A percentile compares a stretch with the other conserved stretches of the same genome.
Conservation (phyloP, 2,113 vertebrate species). For the Psephotus haematonotus region DNA sequence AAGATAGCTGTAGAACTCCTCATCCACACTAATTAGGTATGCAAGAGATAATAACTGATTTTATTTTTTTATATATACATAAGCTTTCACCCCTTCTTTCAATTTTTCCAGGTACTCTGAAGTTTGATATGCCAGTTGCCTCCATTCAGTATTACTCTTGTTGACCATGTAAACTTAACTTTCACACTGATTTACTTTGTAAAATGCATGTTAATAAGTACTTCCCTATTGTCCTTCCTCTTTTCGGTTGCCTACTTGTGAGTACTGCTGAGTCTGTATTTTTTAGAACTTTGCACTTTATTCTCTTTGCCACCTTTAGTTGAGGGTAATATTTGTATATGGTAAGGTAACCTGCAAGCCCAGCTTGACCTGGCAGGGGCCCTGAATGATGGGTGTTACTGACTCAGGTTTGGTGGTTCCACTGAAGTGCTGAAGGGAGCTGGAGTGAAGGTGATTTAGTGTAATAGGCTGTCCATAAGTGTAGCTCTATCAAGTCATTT, state of each 20-base stretch:
- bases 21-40: neutral
- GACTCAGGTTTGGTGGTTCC: neutral
- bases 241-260: neutral
- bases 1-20: neutral
- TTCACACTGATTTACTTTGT: neutral
- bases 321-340: neutral
- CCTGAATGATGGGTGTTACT: neutral
- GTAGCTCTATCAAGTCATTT: neutral
- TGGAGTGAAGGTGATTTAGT: neutral
- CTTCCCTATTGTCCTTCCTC: neutral
- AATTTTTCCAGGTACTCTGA: neutral
- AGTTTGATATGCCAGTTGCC: neutral
- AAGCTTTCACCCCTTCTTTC: neutral
- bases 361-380: neutral
- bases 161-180: neutral
- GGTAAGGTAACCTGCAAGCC: neutral
- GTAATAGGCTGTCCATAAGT: neutral
- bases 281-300: neutral
- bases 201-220: neutral
- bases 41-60: neutral
- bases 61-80: neutral
- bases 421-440: neutral
- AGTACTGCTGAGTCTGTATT: neutral
- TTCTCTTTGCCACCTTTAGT: neutral
- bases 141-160: neutral